Percentiles rank a stretch among this genome's conserved stretches.
Evolutionary conservation across 2,888 invertebrate species (phyloP).

Genomic region (Calliopum simillimum): DNA sequence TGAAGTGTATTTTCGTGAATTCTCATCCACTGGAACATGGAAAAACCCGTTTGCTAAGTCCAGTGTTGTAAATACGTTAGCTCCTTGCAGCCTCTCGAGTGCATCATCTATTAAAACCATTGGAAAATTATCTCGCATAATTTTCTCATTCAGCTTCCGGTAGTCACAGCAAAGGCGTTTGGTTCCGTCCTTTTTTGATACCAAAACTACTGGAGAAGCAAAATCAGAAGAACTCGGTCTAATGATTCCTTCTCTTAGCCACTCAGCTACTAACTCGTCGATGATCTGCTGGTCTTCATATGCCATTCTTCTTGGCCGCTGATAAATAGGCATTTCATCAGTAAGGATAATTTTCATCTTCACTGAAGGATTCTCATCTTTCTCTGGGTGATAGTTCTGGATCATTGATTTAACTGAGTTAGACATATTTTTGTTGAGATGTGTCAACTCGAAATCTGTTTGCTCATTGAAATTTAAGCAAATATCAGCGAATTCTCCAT

Average conservation of each 20-base stretch:
- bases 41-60: slow-evolving; percentile 52
- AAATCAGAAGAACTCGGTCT: slow-evolving; percentile 23
- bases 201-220: slow-evolving; percentile 40
- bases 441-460: no score
- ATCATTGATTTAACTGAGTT: no score
- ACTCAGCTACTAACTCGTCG: slow-evolving; percentile 25
- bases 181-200: slow-evolving; percentile 37
- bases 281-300: slow-evolving; percentile 8
- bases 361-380: no score
- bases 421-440: background rate
- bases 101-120: slow-evolving; percentile 40
- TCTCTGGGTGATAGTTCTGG: no score
- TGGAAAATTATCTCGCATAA: slow-evolving; percentile 37
- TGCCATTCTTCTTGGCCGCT: slow-evolving; percentile 28
- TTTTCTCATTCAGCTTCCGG: slow-evolving; percentile 36
- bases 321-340: slow-evolving; percentile 27
- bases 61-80: slow-evolving; percentile 44
- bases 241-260: slow-evolving; percentile 25
- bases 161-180: slow-evolving; percentile 42
- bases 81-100: slow-evolving; percentile 37
- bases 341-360: slow-evolving; percentile 27
- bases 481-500: background rate
- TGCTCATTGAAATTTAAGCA: background rate
- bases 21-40: slow-evolving; percentile 50
- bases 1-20: slow-evolving; percentile 38